Base-by-base conservation (phyloP, 2,113 vertebrate species). In the Notothenia coriiceps region DNA sequence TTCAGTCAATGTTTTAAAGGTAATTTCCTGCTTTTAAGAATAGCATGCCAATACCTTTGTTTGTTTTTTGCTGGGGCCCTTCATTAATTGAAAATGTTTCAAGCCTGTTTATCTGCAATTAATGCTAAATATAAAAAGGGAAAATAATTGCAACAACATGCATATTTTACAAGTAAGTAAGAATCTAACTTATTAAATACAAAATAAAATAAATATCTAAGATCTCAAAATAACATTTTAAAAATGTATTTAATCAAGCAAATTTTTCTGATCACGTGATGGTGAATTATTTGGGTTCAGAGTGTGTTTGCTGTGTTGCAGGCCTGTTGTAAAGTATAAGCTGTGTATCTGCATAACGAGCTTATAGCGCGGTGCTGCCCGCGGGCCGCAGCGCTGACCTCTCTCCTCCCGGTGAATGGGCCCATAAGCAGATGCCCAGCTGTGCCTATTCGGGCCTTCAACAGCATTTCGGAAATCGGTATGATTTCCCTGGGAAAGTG, bases 401-500 rank as follows among this genome's bases (percentile, higher is more conserved):
- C 93, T 90, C 94, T 94, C 94, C 93, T 91, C 91, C 87, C 91
- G 87, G 92, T 95, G 94, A 96, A 94, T 93, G 88, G 94, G 88
- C 88, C 88, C 80, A 89, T 80, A 88, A 94, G 94, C 90, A 94
- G 93, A 92, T 86, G 90, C 89, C 96, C 96, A 94, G 94, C 95
- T 95, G 96, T 95, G 95, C 93, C 94, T 94, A 93, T 92, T 94
- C 92, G 90, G 95, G 92, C 95, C 96, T 96, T 96, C 95, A 96
- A 95, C 95, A 92, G 94, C 95, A 95, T 92, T 95, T 96, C 90
- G 88, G 92, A 96, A 97, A 97, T 96, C 93, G 93, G 92, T 95
- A 94, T 96, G 96, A 96, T 96, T 96, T 96, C 90, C 93, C 94
- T 96, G 96, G 95, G 96, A 96, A 96, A 95, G 91, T 89, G 82